phyloP scores from a whole-genome alignment of 2,888 invertebrate species.

The Drosophila testacea region DNA sequence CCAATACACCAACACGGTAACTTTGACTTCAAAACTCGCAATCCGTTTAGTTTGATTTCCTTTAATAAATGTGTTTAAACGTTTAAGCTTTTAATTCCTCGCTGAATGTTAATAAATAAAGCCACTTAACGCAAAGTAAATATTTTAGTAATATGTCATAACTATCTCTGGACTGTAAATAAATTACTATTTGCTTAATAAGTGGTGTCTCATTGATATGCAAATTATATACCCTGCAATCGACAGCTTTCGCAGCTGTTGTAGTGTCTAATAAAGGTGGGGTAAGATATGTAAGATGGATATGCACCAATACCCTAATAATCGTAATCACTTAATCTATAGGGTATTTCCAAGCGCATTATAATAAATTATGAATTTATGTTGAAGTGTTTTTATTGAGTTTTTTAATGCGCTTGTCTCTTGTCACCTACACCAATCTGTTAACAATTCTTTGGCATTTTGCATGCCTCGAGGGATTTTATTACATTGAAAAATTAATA shows the following conservation, averaged over 20 bases:
- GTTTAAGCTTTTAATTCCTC: neutral
- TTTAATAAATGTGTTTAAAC: neutral
- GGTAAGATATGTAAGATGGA: neutral
- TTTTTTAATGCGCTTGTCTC: conserved; percentile 12
- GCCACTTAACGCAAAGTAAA: neutral
- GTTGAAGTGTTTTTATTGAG: conserved; percentile 1
- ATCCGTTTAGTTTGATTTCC: neutral
- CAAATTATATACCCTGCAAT: conserved; percentile 3
- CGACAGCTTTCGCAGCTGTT: no score
- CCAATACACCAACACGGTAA: neutral
- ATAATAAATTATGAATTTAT: neutral
- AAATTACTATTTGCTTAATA: conserved; percentile 6
- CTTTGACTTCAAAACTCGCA: neutral
- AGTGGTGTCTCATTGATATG: conserved; percentile 5
- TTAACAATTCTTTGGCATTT: conserved; percentile 39
- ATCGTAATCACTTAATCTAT: neutral
- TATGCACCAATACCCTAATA: no score
- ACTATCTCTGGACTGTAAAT: conserved; percentile 4
- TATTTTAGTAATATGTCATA: neutral
- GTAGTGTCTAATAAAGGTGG: neutral
- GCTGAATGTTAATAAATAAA: neutral
- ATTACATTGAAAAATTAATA: conserved; percentile 49
- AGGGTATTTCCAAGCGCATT: neutral
- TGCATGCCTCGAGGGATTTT: conserved; percentile 14
- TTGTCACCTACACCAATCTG: conserved; percentile 29